Evolutionary conservation across 2,888 invertebrate species (phyloP).

Genomic region (Sinodicranocentrus sp.): DNA sequence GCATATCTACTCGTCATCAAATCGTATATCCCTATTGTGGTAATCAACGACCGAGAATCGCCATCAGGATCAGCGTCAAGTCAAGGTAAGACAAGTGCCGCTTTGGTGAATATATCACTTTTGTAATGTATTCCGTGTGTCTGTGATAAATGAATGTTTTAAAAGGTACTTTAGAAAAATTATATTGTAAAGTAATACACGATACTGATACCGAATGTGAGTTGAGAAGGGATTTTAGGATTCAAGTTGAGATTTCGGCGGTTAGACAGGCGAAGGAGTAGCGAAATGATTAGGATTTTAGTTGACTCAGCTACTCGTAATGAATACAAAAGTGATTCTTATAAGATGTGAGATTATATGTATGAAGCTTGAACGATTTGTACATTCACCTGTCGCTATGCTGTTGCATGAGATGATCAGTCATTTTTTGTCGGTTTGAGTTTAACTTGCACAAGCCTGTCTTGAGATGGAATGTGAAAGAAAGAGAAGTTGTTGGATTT

Average conservation of each 20-base stretch:
- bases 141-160: neutral
- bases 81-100: neutral
- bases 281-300: no score
- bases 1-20: neutral
- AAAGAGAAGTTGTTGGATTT: no score
- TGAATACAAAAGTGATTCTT: no score
- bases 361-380: neutral
- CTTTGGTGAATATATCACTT: neutral
- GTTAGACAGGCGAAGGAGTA: no score
- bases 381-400: slow-evolving; percentile 2
- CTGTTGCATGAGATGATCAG: neutral
- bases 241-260: no score
- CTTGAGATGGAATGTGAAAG: no score
- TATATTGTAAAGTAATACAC: no score
- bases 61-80: slow-evolving; percentile 1
- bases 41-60: slow-evolving; percentile 38
- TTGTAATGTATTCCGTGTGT: neutral
- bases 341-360: no score
- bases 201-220: no score
- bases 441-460: neutral
- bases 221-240: no score
- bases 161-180: neutral
- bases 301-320: no score
- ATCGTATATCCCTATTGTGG: slow-evolving; percentile 1
- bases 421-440: slow-evolving; percentile 1